Conservation (phyloP, 2,797 vertebrate genomes). For the Tragelaphus eurycerus region DNA sequence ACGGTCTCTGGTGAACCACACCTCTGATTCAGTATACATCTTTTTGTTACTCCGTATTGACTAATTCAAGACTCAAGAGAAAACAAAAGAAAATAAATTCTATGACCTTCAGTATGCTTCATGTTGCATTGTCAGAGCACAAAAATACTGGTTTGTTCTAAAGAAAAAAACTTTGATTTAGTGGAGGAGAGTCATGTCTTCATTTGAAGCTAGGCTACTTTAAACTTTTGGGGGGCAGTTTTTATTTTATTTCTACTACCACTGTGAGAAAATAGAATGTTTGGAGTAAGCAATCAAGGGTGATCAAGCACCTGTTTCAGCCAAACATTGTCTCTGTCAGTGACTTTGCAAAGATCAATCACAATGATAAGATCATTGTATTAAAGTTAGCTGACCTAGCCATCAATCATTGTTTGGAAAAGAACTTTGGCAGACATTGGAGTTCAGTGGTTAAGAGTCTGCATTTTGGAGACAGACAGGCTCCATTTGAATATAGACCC, state of each 20-base stretch:
- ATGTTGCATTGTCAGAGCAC: not conserved
- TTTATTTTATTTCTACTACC: not conserved
- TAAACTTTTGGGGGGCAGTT: not conserved
- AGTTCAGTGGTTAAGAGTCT: not conserved
- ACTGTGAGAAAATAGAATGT: conserved; percentile 20
- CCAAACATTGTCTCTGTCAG: not conserved
- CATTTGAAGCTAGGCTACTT: not conserved
- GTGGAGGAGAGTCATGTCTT: not conserved
- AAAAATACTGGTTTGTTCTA: not conserved
- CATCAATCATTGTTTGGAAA: conserved; percentile 20
- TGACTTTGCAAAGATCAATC: conserved; percentile 34
- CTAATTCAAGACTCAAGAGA: not conserved
- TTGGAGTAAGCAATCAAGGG: not conserved
- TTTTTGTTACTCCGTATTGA: not conserved
- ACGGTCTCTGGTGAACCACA: not conserved
- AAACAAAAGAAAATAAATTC: not conserved
- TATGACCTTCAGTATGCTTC: not conserved
- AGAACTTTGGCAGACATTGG: not conserved
- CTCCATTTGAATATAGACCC: not conserved
- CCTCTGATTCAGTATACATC: not conserved
- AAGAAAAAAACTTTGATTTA: not conserved
- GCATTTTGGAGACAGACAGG: not conserved
- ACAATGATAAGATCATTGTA: conserved; percentile 36
- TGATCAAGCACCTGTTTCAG: conserved; percentile 31
- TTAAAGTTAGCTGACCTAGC: conserved; percentile 17